A percentile compares a stretch with the other conserved stretches of the same genome.
Evolutionary conservation across 2,113 vertebrate genomes (phyloP).

Genomic region (Mobula birostris): DNA sequence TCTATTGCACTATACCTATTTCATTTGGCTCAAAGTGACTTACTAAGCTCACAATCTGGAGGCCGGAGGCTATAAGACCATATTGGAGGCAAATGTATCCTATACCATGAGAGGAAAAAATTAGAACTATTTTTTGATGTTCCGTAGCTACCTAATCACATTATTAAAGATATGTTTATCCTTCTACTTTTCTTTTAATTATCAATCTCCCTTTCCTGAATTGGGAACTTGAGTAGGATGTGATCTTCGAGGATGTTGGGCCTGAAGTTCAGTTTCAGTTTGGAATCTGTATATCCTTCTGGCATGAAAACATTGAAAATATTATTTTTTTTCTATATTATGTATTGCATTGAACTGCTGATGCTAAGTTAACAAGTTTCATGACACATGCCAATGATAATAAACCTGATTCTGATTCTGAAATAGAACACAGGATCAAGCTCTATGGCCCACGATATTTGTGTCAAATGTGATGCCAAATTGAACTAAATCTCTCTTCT

Average conservation of each 20-base stretch:
- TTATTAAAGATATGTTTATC: not conserved
- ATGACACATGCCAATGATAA: too few species aligned
- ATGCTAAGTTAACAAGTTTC: too few species aligned
- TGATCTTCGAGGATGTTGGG: not conserved
- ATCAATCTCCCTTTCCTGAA: not conserved
- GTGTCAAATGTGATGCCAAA: too few species aligned
- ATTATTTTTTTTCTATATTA: too few species aligned
- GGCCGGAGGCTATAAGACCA: not conserved
- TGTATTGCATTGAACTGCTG: too few species aligned
- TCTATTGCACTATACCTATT: not conserved
- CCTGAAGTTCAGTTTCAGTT: constrained; percentile 6
- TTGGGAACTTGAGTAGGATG: not conserved
- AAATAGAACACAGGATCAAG: too few species aligned
- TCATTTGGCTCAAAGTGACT: not conserved
- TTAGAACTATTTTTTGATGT: not conserved
- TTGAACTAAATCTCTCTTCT: too few species aligned
- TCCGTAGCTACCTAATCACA: not conserved
- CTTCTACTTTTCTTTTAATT: not conserved
- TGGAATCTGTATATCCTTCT: not conserved
- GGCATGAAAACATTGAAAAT: too few species aligned
- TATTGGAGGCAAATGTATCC: not conserved
- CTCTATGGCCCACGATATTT: too few species aligned
- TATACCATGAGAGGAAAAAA: not conserved
- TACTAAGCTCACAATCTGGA: not conserved
- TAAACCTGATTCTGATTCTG: too few species aligned